These are phyloP conservation scores for Pachyseris speciosa DNA, from an alignment of 64 coral and sea anemone genomes.

Conservation along the genomic window DNA sequence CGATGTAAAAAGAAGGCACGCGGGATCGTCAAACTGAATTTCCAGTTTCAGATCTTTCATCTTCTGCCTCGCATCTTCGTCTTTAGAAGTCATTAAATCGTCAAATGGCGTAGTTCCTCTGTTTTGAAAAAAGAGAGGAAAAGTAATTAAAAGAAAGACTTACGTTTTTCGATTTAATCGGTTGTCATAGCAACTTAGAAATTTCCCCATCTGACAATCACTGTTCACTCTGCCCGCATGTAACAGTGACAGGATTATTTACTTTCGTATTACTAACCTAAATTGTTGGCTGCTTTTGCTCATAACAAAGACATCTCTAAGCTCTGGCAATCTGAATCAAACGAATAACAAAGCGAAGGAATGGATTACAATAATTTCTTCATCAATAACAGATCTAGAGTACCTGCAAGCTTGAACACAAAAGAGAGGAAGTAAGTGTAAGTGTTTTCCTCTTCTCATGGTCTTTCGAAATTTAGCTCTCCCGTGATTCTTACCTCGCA, in stretches of 20 bases:
- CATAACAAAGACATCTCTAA: slow-evolving; percentile 70
- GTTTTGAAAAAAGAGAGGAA: not conserved
- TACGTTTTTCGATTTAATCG: too few relatives aligned
- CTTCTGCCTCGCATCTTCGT: slow-evolving; percentile 17
- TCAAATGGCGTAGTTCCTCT: slow-evolving; percentile 75
- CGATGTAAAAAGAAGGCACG: slow-evolving; percentile 81
- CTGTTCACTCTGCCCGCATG: too few relatives aligned
- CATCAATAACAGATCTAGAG: too few relatives aligned
- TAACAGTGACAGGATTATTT: too few relatives aligned
- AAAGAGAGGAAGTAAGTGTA: too few relatives aligned
- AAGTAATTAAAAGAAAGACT: not conserved
- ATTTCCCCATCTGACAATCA: too few relatives aligned
- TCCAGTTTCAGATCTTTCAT: slow-evolving; percentile 34
- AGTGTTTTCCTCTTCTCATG: too few relatives aligned
- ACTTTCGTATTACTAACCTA: slow-evolving; percentile 22
- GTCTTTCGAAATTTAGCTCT: too few relatives aligned
- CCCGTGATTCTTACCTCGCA: not conserved
- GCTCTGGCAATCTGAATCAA: slow-evolving; percentile 66
- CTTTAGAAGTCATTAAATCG: slow-evolving; percentile 53
- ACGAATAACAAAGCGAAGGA: not conserved
- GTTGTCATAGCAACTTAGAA: too few relatives aligned
- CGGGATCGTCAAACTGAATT: slow-evolving; percentile 82
- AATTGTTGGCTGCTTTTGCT: slow-evolving; percentile 52
- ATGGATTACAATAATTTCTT: too few relatives aligned
- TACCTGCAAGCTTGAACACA: too few relatives aligned